Evolutionary conservation across 2,113 vertebrate genomes (phyloP).

Genomic region (Ageneiosus marmoratus): DNA sequence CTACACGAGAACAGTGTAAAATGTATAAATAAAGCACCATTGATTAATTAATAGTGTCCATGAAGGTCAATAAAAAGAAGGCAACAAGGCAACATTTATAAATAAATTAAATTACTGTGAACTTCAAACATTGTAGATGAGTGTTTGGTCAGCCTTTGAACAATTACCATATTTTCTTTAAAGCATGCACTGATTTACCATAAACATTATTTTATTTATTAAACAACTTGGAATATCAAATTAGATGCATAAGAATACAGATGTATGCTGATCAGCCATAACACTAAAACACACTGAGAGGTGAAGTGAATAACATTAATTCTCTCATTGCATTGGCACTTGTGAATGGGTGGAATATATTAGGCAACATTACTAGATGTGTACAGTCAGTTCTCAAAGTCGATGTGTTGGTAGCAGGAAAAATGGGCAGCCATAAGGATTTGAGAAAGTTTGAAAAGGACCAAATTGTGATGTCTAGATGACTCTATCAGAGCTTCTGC

Average conservation of each 20-base stretch:
- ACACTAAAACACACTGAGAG: no score
- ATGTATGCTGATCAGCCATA: no score
- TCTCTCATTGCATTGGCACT: no score
- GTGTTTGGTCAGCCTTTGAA: not conserved
- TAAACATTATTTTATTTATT: not conserved
- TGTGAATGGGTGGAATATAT: no score
- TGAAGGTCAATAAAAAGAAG: not conserved
- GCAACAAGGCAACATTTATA: not conserved
- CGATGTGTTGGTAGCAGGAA: no score
- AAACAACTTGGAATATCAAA: not conserved
- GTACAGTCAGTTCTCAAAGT: no score
- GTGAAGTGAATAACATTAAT: no score
- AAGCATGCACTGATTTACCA: not conserved
- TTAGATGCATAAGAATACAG: not conserved
- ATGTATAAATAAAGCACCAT: not conserved
- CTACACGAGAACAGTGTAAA: not conserved
- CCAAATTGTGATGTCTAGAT: no score
- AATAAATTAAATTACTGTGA: not conserved
- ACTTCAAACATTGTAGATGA: not conserved
- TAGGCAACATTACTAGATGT: no score
- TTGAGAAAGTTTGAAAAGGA: no score
- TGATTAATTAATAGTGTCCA: not conserved
- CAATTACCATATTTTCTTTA: not conserved
- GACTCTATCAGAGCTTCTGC: no score
- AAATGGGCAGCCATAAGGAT: no score